phyloP scores from a whole-genome alignment of 2,797 vertebrate species.

The Microhierax caerulescens region DNA sequence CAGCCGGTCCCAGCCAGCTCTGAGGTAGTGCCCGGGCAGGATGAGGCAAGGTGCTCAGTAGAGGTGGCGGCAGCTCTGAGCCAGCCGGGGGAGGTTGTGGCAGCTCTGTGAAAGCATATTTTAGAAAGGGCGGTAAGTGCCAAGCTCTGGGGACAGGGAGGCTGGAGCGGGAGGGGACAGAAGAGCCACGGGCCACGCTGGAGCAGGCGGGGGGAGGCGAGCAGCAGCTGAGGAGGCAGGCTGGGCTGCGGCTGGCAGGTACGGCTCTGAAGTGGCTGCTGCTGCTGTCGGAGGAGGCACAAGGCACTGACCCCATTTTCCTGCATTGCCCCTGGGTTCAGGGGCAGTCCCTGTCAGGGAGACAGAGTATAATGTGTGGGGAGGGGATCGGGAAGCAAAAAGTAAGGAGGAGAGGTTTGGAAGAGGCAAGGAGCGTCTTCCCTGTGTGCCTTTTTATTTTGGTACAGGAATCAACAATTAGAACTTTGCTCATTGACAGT shows the following conservation, averaged over 20 bases:
- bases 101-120: accelerated
- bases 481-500: background rate
- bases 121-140: accelerated
- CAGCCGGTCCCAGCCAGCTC: too few species aligned
- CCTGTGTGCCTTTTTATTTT: background rate
- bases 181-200: accelerated
- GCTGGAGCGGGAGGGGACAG: background rate
- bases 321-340: too few species aligned
- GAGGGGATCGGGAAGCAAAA: background rate
- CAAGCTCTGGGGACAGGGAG: accelerated
- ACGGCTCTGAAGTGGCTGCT: background rate
- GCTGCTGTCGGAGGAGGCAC: background rate
- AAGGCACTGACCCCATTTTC: background rate
- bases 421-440: background rate
- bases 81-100: accelerated
- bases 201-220: background rate
- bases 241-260: too few species aligned
- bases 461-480: background rate
- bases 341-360: background rate
- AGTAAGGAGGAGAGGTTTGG: background rate
- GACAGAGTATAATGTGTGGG: accelerated
- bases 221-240: accelerated
- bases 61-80: accelerated
- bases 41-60: accelerated
- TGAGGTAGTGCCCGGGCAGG: accelerated